Evolutionary conservation across 2,797 vertebrate species (phyloP).

Genomic region (Myripristis jacobus): DNA sequence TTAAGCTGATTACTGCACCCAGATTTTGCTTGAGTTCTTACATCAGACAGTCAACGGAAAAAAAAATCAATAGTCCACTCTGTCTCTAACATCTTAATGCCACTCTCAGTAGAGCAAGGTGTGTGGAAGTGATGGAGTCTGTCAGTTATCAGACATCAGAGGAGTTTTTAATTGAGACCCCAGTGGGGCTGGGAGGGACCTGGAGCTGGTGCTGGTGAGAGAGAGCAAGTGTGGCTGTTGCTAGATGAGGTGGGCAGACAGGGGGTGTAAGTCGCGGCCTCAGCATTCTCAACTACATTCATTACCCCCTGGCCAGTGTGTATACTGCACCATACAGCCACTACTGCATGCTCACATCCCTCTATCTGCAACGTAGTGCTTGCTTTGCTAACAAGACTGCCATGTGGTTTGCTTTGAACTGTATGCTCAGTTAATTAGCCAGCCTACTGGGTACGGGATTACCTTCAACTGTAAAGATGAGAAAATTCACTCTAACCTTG

Average conservation of each 20-base stretch:
- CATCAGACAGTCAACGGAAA: slow-evolving; percentile 52
- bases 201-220: slow-evolving; percentile 57
- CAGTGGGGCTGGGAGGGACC: slow-evolving; percentile 55
- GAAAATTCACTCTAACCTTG: slow-evolving; percentile 59
- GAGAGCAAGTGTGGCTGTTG: slow-evolving; percentile 36
- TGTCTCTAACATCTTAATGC: slow-evolving; percentile 83
- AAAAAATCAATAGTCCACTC: slow-evolving; percentile 83
- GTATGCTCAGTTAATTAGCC: slow-evolving; percentile 75
- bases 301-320: slow-evolving; percentile 55
- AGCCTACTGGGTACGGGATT: slow-evolving; percentile 70
- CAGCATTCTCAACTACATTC: slow-evolving; percentile 22
- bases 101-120: slow-evolving; percentile 70
- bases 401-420: slow-evolving; percentile 67
- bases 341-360: slow-evolving; percentile 48
- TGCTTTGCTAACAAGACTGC: slow-evolving; percentile 67
- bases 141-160: slow-evolving; percentile 81
- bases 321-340: slow-evolving; percentile 50
- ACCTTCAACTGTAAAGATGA: slow-evolving; percentile 65
- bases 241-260: slow-evolving; percentile 29
- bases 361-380: slow-evolving; percentile 46
- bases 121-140: slow-evolving; percentile 80
- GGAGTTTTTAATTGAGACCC: slow-evolving; percentile 80
- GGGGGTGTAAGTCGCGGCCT: slow-evolving; percentile 7
- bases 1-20: slow-evolving; percentile 74
- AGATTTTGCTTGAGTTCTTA: slow-evolving; percentile 59